Conservation (phyloP, 1,140 invertebrate genomes). For the Cardiocondyla obscurior region DNA sequence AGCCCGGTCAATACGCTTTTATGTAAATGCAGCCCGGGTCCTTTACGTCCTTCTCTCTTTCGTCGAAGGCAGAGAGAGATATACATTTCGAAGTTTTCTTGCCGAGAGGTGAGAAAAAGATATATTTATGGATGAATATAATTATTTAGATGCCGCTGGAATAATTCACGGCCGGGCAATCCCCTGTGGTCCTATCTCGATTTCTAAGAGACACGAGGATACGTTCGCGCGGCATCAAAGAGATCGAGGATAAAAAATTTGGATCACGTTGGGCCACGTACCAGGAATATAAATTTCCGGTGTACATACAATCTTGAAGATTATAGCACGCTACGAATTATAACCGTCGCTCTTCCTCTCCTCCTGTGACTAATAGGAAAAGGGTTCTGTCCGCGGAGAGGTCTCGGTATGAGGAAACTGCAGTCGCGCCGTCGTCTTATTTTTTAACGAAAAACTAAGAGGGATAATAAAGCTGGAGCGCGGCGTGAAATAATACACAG, state of each 20-base stretch:
- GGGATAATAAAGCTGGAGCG: conserved; percentile 34
- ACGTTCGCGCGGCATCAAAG: background rate
- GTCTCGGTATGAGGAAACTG: background rate
- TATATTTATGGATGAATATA: background rate
- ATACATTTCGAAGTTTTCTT: background rate
- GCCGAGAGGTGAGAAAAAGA: background rate
- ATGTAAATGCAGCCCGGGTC: background rate
- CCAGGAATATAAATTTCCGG: background rate
- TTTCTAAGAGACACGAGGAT: background rate
- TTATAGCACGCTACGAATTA: conserved; percentile 4
- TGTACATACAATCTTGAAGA: background rate
- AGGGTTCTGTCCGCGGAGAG: background rate
- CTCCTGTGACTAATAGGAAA: conserved; percentile 12
- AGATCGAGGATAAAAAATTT: background rate
- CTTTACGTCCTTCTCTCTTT: background rate
- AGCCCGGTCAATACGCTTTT: background rate
- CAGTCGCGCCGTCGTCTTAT: conserved; percentile 18
- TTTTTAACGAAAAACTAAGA: conserved; percentile 31
- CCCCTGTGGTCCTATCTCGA: background rate
- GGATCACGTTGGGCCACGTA: background rate
- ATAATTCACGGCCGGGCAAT: background rate
- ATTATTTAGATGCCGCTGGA: background rate
- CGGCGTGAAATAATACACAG: conserved; percentile 34
- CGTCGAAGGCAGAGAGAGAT: background rate
- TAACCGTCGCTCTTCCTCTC: background rate